phyloP scores from a whole-genome alignment of 2,113 vertebrate species.

The Rhodinocichla rosea region DNA sequence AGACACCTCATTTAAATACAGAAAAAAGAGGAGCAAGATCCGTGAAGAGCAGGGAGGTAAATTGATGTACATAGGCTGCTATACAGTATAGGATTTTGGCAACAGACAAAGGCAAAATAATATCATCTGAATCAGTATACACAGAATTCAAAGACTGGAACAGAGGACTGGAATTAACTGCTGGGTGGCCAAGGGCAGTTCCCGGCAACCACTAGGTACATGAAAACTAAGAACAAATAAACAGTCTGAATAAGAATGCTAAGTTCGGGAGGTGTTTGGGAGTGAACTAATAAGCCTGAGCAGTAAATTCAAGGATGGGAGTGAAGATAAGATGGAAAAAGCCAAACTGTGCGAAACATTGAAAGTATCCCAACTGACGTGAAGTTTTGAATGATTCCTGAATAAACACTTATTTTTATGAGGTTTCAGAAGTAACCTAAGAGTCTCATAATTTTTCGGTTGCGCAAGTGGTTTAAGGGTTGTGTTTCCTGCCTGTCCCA shows the following conservation, averaged over 20 bases:
- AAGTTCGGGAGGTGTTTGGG: neutral
- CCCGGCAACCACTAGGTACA: neutral
- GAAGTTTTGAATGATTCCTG: neutral
- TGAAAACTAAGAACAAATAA: neutral
- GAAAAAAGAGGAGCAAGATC: neutral
- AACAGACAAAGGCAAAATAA: neutral
- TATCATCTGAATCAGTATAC: neutral
- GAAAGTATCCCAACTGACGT: neutral
- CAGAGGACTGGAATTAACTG: neutral
- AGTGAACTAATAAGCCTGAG: neutral
- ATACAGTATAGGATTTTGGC: neutral
- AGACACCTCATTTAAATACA: neutral
- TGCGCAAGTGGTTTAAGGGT: neutral
- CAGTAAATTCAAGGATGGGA: neutral
- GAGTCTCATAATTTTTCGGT: neutral
- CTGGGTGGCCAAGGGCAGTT: neutral
- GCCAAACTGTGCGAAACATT: neutral
- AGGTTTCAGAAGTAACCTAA: neutral
- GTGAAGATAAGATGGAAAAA: neutral
- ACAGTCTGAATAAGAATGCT: neutral
- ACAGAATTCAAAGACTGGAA: neutral
- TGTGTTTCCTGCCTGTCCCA: accelerated
- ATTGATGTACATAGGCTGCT: neutral
- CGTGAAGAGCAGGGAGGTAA: neutral
- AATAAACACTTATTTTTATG: neutral